Percentiles rank a stretch among this genome's conserved stretches.
phyloP scores from a whole-genome alignment of 2,113 vertebrate species.

The Melanerpes aurifrons region DNA sequence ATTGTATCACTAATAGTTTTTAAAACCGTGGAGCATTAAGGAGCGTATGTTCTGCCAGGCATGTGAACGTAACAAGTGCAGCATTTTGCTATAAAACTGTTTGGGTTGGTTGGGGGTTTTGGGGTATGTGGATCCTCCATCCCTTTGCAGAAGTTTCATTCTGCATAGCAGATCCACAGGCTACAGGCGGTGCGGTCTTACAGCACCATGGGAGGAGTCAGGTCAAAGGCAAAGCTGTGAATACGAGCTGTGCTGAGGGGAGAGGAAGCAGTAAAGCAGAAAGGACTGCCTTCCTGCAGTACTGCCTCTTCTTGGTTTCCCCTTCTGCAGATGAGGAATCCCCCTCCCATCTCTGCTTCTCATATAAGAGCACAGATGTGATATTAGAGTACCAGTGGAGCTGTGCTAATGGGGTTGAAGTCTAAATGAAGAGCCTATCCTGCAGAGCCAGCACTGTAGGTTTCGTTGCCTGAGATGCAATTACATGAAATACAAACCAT shows the following conservation, averaged over 20 bases:
- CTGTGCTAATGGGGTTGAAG: conserved; percentile 8
- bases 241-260: not conserved
- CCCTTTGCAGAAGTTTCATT: not conserved
- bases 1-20: not conserved
- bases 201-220: conserved; percentile 42
- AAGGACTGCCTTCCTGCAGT: conserved; percentile 19
- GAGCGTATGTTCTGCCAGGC: conserved; percentile 16
- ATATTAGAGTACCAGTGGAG: not conserved
- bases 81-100: not conserved
- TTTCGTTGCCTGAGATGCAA: not conserved
- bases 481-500: not conserved
- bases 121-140: not conserved
- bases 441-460: not conserved
- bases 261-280: conserved; percentile 57
- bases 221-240: conserved; percentile 50
- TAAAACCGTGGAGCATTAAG: not conserved
- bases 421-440: not conserved
- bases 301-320: not conserved
- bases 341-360: not conserved
- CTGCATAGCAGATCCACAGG: not conserved
- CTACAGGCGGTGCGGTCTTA: conserved; percentile 16
- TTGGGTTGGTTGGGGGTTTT: not conserved
- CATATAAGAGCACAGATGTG: not conserved
- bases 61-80: not conserved
- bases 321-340: conserved; percentile 27